Conservation (phyloP, 2,888 invertebrate species). For the Euzophera pinguis region DNA sequence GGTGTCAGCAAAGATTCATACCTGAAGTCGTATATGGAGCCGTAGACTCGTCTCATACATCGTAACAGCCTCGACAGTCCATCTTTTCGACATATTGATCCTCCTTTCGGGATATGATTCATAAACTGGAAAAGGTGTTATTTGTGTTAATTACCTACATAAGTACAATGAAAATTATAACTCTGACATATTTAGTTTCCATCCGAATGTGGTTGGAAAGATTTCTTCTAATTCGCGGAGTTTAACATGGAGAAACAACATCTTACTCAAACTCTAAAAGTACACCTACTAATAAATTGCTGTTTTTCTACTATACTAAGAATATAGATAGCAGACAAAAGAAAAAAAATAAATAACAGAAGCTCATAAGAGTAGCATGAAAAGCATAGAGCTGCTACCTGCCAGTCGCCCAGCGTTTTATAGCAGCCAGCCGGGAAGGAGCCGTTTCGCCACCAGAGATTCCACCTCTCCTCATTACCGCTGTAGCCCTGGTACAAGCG, state of each 20-base stretch:
- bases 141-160: neutral
- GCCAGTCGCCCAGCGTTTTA: constrained; percentile 84
- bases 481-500: constrained; percentile 83
- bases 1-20: constrained; percentile 37
- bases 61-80: constrained; percentile 87
- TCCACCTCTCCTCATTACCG: constrained; percentile 85
- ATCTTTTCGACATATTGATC: constrained; percentile 91
- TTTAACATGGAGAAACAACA: no score
- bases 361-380: no score
- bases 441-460: constrained; percentile 90
- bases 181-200: no score
- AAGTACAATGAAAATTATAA: no score
- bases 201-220: no score
- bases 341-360: no score
- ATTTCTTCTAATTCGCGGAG: no score
- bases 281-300: no score
- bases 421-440: constrained; percentile 85
- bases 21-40: constrained; percentile 91
- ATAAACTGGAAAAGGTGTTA: constrained; percentile 80
- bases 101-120: constrained; percentile 91
- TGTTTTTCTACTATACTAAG: no score
- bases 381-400: constrained; percentile 60
- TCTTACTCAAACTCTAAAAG: no score
- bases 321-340: no score
- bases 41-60: constrained; percentile 90